phyloP scores from a whole-genome alignment of 2,113 vertebrate genomes.

The Euleptes europaea region DNA sequence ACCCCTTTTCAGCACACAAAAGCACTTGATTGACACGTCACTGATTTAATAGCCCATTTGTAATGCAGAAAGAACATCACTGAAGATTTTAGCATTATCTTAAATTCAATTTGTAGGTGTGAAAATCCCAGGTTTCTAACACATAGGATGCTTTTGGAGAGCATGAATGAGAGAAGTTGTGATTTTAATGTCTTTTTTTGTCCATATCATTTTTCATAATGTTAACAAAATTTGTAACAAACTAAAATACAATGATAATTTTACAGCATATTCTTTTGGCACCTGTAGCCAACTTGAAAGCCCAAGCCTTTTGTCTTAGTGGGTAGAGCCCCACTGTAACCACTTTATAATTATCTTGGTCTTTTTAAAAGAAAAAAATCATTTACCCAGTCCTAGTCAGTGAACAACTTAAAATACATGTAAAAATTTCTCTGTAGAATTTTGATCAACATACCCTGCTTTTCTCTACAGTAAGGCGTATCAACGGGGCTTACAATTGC shows the following conservation, averaged over 20 bases:
- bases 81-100: constrained; percentile 75
- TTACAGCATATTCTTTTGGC: not conserved
- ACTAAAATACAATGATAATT: constrained; percentile 14
- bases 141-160: constrained; percentile 60
- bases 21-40: constrained; percentile 77
- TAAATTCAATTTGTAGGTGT: constrained; percentile 75
- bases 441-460: not conserved
- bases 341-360: not conserved
- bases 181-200: constrained; percentile 49
- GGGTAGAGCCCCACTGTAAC: not conserved
- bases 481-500: too few species aligned
- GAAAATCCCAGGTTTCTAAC: constrained; percentile 64
- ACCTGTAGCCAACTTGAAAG: not conserved
- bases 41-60: constrained; percentile 78
- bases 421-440: not conserved
- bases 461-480: too few species aligned
- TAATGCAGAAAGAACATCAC: constrained; percentile 74
- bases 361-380: not conserved
- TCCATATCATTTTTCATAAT: constrained; percentile 20
- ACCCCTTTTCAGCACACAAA: constrained; percentile 73
- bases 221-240: not conserved
- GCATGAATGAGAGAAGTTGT: constrained; percentile 40
- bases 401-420: not conserved
- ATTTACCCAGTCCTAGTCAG: not conserved
- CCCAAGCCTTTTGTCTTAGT: not conserved